Percentiles rank a stretch among this genome's conserved stretches.
These are phyloP conservation scores for Theocolax elegans DNA, from an alignment of 1,140 invertebrate genomes.

Conservation along the genomic window DNA sequence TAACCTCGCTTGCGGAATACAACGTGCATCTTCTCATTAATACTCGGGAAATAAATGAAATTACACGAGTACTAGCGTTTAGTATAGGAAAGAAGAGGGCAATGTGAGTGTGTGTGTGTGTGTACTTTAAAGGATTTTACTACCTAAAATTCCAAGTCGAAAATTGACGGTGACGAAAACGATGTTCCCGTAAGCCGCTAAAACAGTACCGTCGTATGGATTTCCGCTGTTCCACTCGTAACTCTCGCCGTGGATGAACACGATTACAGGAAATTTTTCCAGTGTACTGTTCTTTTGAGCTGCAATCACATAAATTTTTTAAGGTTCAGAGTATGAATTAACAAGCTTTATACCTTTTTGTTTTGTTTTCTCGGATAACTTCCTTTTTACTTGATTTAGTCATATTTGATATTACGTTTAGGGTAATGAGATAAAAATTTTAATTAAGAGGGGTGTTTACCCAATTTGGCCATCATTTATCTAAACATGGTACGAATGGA, in stretches of 20 bases:
- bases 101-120: too few relatives aligned
- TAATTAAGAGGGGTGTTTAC: too few relatives aligned
- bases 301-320: slow-evolving; percentile 54
- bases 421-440: too few relatives aligned
- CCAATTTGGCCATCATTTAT: too few relatives aligned
- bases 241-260: slow-evolving; percentile 92
- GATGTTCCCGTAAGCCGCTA: slow-evolving; percentile 89
- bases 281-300: slow-evolving; percentile 63
- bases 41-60: slow-evolving; percentile 13
- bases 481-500: too few relatives aligned
- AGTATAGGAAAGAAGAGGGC: too few relatives aligned
- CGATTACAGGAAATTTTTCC: slow-evolving; percentile 80
- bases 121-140: neutral
- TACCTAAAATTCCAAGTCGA: slow-evolving; percentile 90
- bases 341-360: too few relatives aligned
- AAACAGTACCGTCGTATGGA: slow-evolving; percentile 88
- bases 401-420: too few relatives aligned
- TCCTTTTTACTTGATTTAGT: too few relatives aligned
- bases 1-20: too few relatives aligned
- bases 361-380: too few relatives aligned
- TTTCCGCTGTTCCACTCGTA: slow-evolving; percentile 94
- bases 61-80: neutral
- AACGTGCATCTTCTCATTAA: slow-evolving; percentile 9
- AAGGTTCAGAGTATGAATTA: too few relatives aligned
- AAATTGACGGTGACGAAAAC: slow-evolving; percentile 95